Evolutionary conservation across 2,797 vertebrate genomes (phyloP), one percentile per base, ranked within the genome.

Genomic region (Tympanoctomys barrerae): DNA sequence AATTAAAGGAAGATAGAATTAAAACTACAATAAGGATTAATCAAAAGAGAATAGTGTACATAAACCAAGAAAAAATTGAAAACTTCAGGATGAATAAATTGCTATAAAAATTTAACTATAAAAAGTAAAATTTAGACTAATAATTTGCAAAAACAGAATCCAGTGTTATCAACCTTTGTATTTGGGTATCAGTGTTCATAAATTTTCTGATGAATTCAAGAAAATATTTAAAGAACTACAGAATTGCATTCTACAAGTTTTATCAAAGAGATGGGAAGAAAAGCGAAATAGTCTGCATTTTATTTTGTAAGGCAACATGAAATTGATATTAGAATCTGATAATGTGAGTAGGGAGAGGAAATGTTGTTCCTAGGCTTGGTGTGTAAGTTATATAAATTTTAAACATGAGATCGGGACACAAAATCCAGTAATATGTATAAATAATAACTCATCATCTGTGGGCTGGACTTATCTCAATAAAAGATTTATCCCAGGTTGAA

Each of bases 141-240:
- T 85, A 10, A 5, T 26, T 22, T 77, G 70, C n/a, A 73, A 93
- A 78, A 96, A 61, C 22, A 71, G 33, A 81, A 64, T 36, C 9
- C 59, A 57, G 10, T 57, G 24, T 62, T 71, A 16, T 57, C 91
- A 88, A 59, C 71, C 68, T 78, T 93, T 28, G 66, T 88, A 64
- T 24, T 21, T 31, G 91, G 54, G 81, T 12, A 77, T 90, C 24
- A 68, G 21, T 21, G 21, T 18, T 42, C 39, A 13, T 16, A 79
- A 22, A 91, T 86, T 91, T 71, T 89, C 46, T 46, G 24, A 70
- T 28, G 62, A 73, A 19, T 84, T 89, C 36, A 75, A 64, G 7
- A 59, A 92, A 90, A 62, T 68, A 87, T 59, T 83, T n/a, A 90
- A 94, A 96, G 36, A 71, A 75, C 0, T 39, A 39, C 57, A 75